Base-by-base conservation (phyloP, 1,140 invertebrate genomes). In the Lanistes nyassanus region DNA sequence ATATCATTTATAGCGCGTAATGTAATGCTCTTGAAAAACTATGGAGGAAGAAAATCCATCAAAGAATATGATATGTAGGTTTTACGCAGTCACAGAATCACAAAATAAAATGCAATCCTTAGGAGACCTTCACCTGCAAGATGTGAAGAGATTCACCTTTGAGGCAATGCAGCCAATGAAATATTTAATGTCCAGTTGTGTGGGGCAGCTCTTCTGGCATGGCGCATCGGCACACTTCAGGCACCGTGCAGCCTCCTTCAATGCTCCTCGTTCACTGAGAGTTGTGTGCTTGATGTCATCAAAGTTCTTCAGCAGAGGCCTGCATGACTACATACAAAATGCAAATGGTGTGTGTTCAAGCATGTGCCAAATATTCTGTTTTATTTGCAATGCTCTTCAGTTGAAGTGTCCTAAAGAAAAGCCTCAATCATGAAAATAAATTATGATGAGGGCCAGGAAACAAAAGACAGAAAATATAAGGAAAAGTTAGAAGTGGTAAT, bases 141-240 rank as follows among this genome's bases (percentile, higher is more conserved):
- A n/a, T n/a, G n/a, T n/a, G n/a, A n/a, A n/a, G n/a, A n/a, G n/a
- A n/a, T 6, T 47, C 19, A 47, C 42, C 92, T 97, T 98, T 86
- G 97, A 98, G 51, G 96, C 92, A 82, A 99, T 99, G 84, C 95
- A 96, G 0, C 95, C 96, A 65, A 99, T 99, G 85, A 99, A 99
- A 39, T 93, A 93, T 88, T 99, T 99, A 66, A 99, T 93, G 85
- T 99, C 98, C 47, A 99, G 89, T 88, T 99, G 97, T 0, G 98
- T 99, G 0, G 98, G 98, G 85, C 98, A 99, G 7, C 95, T 96
- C 89, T 99, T 99, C 90, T 99, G 98, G 87, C 98, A 99, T 0
- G 98, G 98, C 0, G 98, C 97, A 90, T 99, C 98, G 0, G 95
- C 97, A 89, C 98, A 99, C 88, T 99, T 99, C 13, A 99, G 90